A percentile compares a stretch with the other conserved stretches of the same genome.
These are phyloP conservation scores for Caenorhabditis panamensis DNA, from an alignment of 2,888 invertebrate species.

Conservation along the genomic window DNA sequence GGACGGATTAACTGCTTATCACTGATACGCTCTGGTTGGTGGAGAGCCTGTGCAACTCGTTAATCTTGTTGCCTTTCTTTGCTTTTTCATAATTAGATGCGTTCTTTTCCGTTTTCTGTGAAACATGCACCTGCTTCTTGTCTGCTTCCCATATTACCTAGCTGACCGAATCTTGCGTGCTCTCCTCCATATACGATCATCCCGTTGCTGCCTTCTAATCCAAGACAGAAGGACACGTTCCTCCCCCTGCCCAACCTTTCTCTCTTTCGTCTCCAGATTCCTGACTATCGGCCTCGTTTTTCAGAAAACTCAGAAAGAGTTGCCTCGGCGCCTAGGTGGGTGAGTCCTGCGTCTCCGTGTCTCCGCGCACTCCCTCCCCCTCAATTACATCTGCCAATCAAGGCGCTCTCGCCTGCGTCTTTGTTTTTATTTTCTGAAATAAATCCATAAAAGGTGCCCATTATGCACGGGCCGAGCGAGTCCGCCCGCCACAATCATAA, in stretches of 20 bases:
- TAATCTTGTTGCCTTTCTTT: background rate
- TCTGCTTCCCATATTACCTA: background rate
- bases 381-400: slow-evolving; percentile 60
- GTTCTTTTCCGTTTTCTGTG: background rate
- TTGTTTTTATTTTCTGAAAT: slow-evolving; percentile 7
- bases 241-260: background rate
- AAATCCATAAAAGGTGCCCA: slow-evolving; percentile 14
- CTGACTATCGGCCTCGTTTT: background rate
- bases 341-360: slow-evolving; percentile 32
- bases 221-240: background rate
- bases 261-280: too few relatives aligned
- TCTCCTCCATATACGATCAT: too few relatives aligned
- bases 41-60: slow-evolving; percentile 3
- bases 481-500: slow-evolving; percentile 4
- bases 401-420: slow-evolving; percentile 18
- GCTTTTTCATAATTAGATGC: background rate
- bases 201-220: background rate
- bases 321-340: slow-evolving; percentile 2
- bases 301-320: slow-evolving; percentile 5
- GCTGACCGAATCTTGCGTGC: background rate
- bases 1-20: background rate
- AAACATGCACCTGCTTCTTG: background rate
- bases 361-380: slow-evolving; percentile 10
- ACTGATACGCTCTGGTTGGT: background rate
- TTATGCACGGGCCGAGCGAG: too few relatives aligned